Evolutionary conservation across 2,888 invertebrate genomes (phyloP), one percentile per base, ranked within the genome.

Genomic region (Xylocampa areola): DNA sequence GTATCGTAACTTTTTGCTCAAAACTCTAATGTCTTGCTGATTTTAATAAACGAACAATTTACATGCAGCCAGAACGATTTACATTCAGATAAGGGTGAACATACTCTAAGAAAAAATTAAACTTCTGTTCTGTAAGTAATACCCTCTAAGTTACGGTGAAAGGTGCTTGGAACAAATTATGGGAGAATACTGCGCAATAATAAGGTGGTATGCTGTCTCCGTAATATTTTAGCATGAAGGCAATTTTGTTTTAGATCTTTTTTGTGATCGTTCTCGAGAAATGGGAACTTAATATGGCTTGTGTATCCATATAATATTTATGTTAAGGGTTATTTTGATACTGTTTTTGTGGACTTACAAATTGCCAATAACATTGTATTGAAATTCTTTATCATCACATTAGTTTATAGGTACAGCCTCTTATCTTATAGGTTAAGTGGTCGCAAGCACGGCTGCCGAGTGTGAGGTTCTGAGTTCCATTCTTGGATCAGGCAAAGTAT

Each of bases 41-140:
- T 77, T 77, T 77, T 77, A 76, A 77, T 77, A 76, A 77, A 74
- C 69, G 65, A 66, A 74, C 68, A 50, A 63, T 76, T 70, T 63
- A 50, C 53, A 54, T 60, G 65, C 61, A 59, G 57, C 60, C 49
- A 67, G 63, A 51, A 53, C 61, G 33, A 70, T 70, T 67, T 63
- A 63, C 51, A 69, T 69, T 63, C 54, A 58, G 63, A 70, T 67
- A 58, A 51, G 57, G 66, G 58, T 58, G 60, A 66, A 73, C 57
- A 66, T 47, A 52, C 36, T 52, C 29, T 29, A n/a, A 27, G 43
- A 44, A 62, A 69, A 69, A 70, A 70, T 23, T 45, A 23, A 55
- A 48, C 52, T 52, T 60, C 61, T 27, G 39, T 39, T 17, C 33
- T 55, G 32, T 44, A 49, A 35, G 44, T 37, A 30, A 58, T 62